A percentile compares a stretch with the other conserved stretches of the same genome.
phyloP scores from a whole-genome alignment of 2,888 invertebrate species.

The Drosophila yooni region DNA sequence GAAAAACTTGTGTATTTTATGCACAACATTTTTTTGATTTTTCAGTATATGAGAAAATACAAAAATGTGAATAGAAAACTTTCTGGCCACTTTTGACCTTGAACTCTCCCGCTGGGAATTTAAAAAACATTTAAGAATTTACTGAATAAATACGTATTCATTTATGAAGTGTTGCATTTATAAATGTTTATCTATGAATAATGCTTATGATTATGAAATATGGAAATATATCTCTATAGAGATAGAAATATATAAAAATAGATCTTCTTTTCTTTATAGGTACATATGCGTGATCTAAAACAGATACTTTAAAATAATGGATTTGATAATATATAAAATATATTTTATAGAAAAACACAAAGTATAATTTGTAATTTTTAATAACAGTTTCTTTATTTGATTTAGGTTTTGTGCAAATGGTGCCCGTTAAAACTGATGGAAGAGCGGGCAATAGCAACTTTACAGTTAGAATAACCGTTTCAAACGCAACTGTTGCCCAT shows the following conservation, averaged over 20 bases:
- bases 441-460: neutral
- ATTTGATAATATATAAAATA: neutral
- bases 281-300: neutral
- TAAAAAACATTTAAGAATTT: neutral
- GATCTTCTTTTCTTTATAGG: neutral
- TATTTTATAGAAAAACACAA: too few relatives aligned
- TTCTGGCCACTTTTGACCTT: slow-evolving; percentile 5
- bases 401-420: neutral
- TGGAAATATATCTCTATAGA: too few relatives aligned
- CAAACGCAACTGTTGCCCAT: slow-evolving; percentile 1
- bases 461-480: neutral
- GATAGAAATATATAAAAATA: too few relatives aligned
- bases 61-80: slow-evolving; percentile 1
- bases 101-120: neutral
- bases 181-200: neutral
- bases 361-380: too few relatives aligned
- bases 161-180: neutral
- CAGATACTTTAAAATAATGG: neutral
- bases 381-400: too few relatives aligned
- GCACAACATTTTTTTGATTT: slow-evolving; percentile 6
- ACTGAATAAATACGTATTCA: neutral
- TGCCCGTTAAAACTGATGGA: neutral
- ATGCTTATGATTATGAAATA: neutral
- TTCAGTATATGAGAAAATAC: neutral
- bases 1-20: slow-evolving; percentile 27